Evolutionary conservation across 2,113 vertebrate genomes (phyloP), one percentile per base, ranked within the genome.

Genomic region (Eleginops maclovinus): DNA sequence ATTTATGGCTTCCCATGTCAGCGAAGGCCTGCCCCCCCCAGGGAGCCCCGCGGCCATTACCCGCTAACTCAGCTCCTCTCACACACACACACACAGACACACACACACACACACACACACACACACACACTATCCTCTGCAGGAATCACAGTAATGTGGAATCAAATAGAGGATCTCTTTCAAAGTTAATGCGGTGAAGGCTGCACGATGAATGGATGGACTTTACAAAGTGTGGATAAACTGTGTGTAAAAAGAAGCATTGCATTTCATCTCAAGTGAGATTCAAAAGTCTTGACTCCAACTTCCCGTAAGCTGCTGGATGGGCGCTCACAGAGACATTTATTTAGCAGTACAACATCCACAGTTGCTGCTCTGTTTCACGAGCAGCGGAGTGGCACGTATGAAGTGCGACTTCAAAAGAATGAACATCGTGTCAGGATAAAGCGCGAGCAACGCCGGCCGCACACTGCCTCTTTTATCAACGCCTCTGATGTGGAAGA

Each of bases 1-100:
- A 94, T 95, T 95, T 95, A 95, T 95, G 94, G 87, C 93, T 95
- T 94, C 92, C 93, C 90, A 93, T 94, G 93, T 94, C 93, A 93
- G 88, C 68, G 14, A 86, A 90, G 93, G 79, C 90, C 87, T 26
- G 80, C n/a, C 81, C 90, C 93, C 90, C 93, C 88, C 63, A 79
- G 91, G 91, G 89, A 88, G 82, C 87, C 83, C 81, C 80, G 61
- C 28, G 51, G 75, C 84, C 54, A 26, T 85, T 89, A 84, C 83
- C 80, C 64, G 2, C 86, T 82, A 85, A 75, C 16, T 65, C 31
- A 49, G 62, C 44, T 86, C 67, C 66, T 77, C 77, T 78, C 54
- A 36, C 47, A 74, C 80, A 74, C 53, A 86, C 68, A 46, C 58
- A 83, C 50, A 74, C 51, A 86, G 72, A 56, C 58, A 74, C 19